Base-by-base conservation (phyloP, 2,888 invertebrate species). In the Biston stratarius region DNA sequence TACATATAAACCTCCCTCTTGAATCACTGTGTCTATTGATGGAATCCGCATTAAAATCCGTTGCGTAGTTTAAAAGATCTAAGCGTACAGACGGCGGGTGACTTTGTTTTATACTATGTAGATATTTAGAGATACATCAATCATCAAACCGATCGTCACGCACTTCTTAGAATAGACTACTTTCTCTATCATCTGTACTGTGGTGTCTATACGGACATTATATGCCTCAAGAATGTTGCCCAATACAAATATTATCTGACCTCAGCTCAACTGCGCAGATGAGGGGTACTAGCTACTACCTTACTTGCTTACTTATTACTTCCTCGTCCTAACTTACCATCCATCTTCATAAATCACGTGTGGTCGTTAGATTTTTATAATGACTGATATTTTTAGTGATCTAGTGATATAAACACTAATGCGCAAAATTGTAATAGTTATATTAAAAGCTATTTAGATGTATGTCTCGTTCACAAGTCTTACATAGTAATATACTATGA, bases 161-260 rank as follows among this genome's bases (percentile, higher is more conserved):
- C 59, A 44, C 59, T 66, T 69, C 68, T 62, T 49, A 65, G 68
- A 67, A 66, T 59, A 44, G 12, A 61, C 48, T 61, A 69, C 71
- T 72, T 71, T 73, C 69, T 70, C 71, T 59, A 47, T 61, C 44
- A 51, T 51, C 52, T 33, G 57, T 40, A 63, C 53, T 66, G 40
- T 48, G 14, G 56, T 8, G 52, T 36, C 6, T 40, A 58, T 42
- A 24, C 36, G 51, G 15, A 59, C n/a, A 48, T 33, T 51, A 51
- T 24, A 12, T 7, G 10, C 48, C 52, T 61, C 52, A 33, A 36
- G 64, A 60, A 70, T 61, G 51, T 55, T 66, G 65, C 44, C 57
- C 45, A 68, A 69, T 68, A 58, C 66, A 71, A 71, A 73, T 65
- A 68, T 72, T 67, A 38, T 42, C 63, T 47, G 72, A 74, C 72